Conservation (phyloP, 2,113 vertebrate genomes). For the Tringa solitaria region DNA sequence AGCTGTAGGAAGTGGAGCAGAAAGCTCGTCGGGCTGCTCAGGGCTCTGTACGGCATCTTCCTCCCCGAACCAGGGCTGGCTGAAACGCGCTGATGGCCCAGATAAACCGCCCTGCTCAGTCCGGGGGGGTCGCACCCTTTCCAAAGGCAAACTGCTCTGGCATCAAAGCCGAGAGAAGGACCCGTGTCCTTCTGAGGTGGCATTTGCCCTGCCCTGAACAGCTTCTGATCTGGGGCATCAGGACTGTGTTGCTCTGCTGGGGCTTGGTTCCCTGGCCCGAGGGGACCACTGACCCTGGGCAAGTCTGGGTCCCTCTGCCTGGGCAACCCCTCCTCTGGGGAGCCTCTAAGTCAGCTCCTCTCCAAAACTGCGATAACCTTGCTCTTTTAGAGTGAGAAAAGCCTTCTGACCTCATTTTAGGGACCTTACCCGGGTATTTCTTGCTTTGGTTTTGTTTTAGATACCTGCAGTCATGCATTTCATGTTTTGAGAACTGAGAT, state of each 20-base stretch:
- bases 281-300: not conserved
- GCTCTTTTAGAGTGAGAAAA: no score
- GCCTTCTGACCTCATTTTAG: not conserved
- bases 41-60: not conserved
- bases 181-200: not conserved
- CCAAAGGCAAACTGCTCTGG: rapidly evolving
- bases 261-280: rapidly evolving
- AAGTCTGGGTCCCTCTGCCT: not conserved
- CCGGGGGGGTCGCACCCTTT: not conserved
- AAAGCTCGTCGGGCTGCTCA: not conserved
- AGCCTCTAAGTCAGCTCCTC: rapidly evolving
- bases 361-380: rapidly evolving
- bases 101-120: not conserved
- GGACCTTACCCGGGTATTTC: not conserved
- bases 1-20: not conserved
- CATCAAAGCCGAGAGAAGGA: not conserved
- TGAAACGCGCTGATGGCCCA: not conserved
- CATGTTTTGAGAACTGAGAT: not conserved
- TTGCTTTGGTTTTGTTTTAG: not conserved
- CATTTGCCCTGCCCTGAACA: not conserved
- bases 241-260: rapidly evolving
- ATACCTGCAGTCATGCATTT: rapidly evolving
- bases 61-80: not conserved
- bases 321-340: rapidly evolving
- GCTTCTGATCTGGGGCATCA: not conserved